Percentiles rank a stretch among this genome's conserved stretches.
These are phyloP conservation scores for Anguilla megastoma DNA, from an alignment of 2,797 vertebrate species.

Conservation along the genomic window DNA sequence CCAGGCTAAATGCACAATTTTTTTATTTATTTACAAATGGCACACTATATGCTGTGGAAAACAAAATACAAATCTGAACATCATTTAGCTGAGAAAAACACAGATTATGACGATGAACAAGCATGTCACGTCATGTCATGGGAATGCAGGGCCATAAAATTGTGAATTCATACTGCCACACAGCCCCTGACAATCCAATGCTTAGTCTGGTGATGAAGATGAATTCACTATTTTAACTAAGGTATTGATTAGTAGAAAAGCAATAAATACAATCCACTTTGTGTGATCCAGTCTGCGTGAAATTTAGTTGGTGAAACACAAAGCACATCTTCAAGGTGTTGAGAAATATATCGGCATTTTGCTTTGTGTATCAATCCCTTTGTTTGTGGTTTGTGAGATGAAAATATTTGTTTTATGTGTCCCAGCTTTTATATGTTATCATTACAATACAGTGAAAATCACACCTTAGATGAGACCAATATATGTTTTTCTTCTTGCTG, in stretches of 20 bases:
- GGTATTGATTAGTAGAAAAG: neutral
- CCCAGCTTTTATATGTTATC: neutral
- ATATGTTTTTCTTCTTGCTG: constrained; percentile 1
- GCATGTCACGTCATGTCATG: neutral
- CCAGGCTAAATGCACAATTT: neutral
- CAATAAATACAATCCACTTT: neutral
- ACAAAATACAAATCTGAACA: neutral
- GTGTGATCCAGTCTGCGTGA: neutral
- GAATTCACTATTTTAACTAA: neutral
- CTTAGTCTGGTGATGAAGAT: neutral
- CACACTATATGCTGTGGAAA: neutral
- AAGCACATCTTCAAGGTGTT: neutral
- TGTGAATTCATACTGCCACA: neutral
- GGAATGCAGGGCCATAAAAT: neutral
- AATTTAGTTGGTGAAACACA: neutral
- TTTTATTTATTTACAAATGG: neutral
- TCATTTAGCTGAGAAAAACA: neutral
- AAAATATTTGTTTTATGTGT: neutral
- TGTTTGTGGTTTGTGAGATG: neutral
- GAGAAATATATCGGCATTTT: neutral
- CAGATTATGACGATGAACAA: neutral
- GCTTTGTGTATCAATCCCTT: neutral
- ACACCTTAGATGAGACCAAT: neutral
- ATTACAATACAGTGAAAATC: neutral
- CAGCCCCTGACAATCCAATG: neutral